Evolutionary conservation across 2,797 vertebrate species (phyloP).

Genomic region (Agapornis canus): DNA sequence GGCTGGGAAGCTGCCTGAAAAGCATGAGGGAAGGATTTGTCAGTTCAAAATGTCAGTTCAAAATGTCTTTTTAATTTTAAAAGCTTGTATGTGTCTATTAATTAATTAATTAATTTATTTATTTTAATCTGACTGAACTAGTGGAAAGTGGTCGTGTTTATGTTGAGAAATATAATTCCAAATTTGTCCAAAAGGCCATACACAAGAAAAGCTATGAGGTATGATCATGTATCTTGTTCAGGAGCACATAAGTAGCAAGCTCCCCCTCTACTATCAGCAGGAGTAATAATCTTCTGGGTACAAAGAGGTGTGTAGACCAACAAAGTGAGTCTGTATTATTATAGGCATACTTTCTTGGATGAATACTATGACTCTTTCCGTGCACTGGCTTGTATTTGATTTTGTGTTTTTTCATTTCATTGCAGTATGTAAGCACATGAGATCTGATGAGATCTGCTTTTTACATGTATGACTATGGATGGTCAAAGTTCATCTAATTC

Average conservation of each 20-base stretch:
- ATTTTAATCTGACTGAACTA: neutral
- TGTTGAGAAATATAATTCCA: neutral
- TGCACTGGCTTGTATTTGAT: neutral
- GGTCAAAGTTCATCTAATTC: neutral
- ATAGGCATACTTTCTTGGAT: rapidly evolving
- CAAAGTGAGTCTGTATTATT: neutral
- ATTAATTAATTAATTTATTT: neutral
- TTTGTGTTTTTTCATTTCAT: neutral
- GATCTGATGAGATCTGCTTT: neutral
- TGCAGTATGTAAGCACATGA: neutral
- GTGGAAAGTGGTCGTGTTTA: neutral
- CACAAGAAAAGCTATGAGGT: neutral
- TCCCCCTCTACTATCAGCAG: neutral
- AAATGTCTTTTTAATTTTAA: neutral
- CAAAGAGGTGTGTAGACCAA: neutral
- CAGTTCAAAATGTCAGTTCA: neutral
- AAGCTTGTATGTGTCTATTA: neutral
- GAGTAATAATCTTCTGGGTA: neutral
- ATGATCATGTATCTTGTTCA: neutral
- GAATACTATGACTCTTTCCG: rapidly evolving
- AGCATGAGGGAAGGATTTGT: neutral
- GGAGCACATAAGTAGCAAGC: neutral
- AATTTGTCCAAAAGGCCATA: neutral
- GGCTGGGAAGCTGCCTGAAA: neutral
- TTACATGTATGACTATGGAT: neutral